A percentile compares a stretch with the other conserved stretches of the same genome.
Evolutionary conservation across 2,113 vertebrate species (phyloP).

Genomic region (Vicugna pacos): DNA sequence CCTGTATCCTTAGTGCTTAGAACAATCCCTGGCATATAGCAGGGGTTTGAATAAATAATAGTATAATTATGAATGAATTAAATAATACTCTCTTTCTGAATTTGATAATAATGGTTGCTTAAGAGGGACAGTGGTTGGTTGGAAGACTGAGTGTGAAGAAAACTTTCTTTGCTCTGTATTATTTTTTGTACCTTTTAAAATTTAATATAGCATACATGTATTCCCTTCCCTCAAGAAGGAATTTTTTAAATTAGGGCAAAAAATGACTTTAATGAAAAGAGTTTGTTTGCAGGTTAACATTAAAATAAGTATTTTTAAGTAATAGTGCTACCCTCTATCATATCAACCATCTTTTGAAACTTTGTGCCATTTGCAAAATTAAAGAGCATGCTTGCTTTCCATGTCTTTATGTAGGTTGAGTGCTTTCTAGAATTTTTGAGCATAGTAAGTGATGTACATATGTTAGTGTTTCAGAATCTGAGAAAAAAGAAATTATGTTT

Average conservation of each 20-base stretch:
- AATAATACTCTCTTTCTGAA: neutral
- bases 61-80: neutral
- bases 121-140: neutral
- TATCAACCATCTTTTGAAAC: neutral
- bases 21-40: neutral
- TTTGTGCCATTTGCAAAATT: neutral
- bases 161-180: neutral
- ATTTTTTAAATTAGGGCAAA: neutral
- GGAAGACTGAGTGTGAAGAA: neutral
- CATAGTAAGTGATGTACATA: neutral
- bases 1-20: neutral
- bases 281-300: constrained; percentile 14
- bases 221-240: neutral
- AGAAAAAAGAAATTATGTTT: neutral
- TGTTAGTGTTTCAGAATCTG: neutral
- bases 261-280: neutral
- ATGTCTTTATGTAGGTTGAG: neutral
- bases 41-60: neutral
- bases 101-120: neutral
- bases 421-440: neutral
- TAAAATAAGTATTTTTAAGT: constrained; percentile 1
- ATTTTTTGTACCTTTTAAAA: neutral
- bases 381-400: neutral
- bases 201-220: neutral
- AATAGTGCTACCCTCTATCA: neutral